Percentiles rank a stretch among this genome's conserved stretches.
Conservation (phyloP, 2,888 invertebrate species). For the Malthinus flaveolus region DNA sequence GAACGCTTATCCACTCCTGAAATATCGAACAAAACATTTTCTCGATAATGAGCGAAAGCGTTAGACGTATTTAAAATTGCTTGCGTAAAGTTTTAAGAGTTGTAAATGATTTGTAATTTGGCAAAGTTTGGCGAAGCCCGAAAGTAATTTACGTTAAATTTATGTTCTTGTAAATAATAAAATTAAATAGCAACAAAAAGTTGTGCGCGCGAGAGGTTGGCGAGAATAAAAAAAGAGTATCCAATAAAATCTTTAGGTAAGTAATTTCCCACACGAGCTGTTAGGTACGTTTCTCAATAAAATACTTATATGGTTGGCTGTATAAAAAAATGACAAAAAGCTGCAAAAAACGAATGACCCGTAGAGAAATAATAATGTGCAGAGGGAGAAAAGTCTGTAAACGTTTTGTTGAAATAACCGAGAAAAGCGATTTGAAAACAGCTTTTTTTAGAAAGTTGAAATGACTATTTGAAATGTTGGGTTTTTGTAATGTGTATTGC, state of each 20-base stretch:
- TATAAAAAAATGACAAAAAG: conserved; percentile 19
- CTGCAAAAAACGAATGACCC: conserved; percentile 24
- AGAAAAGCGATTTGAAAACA: conserved; percentile 21
- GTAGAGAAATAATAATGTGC: conserved; percentile 25
- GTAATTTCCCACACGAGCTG: conserved; percentile 6
- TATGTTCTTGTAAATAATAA: too few species aligned
- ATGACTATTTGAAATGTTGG: conserved; percentile 24
- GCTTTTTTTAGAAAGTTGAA: conserved; percentile 23
- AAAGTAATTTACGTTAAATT: too few species aligned
- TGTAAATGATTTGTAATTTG: too few species aligned
- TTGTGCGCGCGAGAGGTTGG: too few species aligned
- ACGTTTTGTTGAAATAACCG: conserved; percentile 23
- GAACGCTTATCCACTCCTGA: too few species aligned
- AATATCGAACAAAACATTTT: too few species aligned
- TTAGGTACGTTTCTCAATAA: conserved; percentile 1
- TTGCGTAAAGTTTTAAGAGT: too few species aligned
- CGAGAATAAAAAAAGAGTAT: too few species aligned
- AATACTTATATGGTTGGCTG: conserved; percentile 12
- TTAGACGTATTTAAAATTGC: too few species aligned
- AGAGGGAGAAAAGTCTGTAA: conserved; percentile 22
- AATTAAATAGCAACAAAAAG: too few species aligned
- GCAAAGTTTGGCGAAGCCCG: too few species aligned
- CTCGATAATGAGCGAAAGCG: too few species aligned
- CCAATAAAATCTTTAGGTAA: conserved; percentile 9
- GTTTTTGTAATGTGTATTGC: conserved; percentile 15